A percentile compares a stretch with the other conserved stretches of the same genome.
phyloP scores from a whole-genome alignment of 1,140 invertebrate genomes.

The Zelostemma sp. region DNA sequence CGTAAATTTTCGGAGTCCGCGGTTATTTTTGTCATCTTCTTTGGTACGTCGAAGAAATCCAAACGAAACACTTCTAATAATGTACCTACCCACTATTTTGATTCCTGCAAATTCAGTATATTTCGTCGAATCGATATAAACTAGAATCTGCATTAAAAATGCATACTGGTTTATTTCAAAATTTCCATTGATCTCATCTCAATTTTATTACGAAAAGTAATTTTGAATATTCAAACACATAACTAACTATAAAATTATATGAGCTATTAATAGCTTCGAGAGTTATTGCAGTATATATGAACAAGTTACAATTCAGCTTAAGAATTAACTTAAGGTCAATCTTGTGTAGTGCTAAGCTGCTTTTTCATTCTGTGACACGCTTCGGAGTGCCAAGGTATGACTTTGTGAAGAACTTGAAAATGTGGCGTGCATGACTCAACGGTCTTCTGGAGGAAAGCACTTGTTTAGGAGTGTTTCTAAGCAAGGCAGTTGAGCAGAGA shows the following conservation, averaged over 20 bases:
- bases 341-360: constrained; percentile 13
- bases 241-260: no score
- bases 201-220: background rate
- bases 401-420: constrained; percentile 30
- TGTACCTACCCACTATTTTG: no score
- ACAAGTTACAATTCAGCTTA: background rate
- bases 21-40: no score
- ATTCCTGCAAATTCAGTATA: no score
- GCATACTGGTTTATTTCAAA: no score
- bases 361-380: constrained; percentile 6
- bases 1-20: no score
- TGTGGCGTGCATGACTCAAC: constrained; percentile 45
- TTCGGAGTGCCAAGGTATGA: constrained; percentile 20
- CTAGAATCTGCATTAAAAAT: no score
- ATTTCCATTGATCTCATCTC: no score
- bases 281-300: background rate
- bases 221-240: background rate
- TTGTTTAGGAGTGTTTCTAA: constrained; percentile 42
- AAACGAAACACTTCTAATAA: no score
- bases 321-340: constrained; percentile 14
- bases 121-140: no score
- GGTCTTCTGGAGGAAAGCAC: constrained; percentile 31
- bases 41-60: no score
- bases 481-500: constrained; percentile 28
- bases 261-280: no score